phyloP scores from a whole-genome alignment of 2,888 invertebrate genomes.

The Alentia gelatinosa region DNA sequence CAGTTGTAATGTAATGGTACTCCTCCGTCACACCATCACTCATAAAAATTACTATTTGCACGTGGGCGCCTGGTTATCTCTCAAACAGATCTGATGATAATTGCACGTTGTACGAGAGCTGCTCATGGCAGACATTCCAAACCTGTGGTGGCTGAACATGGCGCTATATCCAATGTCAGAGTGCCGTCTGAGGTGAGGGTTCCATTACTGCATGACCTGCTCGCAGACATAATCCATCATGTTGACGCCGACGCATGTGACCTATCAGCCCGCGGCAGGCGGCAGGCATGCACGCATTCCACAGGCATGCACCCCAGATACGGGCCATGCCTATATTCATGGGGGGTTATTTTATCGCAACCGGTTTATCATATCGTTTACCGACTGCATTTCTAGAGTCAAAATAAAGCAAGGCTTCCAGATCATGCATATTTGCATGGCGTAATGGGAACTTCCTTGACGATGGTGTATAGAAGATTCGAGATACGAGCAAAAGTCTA shows the following conservation, averaged over 20 bases:
- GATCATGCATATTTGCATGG: no score
- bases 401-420: no score
- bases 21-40: no score
- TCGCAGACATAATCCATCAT: conserved; percentile 1
- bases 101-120: not conserved
- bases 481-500: no score
- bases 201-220: not conserved
- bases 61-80: not conserved
- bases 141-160: no score
- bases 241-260: not conserved
- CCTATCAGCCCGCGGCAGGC: not conserved
- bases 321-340: not conserved
- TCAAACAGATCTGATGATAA: not conserved
- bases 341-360: not conserved
- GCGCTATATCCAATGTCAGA: no score
- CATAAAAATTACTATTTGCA: not conserved
- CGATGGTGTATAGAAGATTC: no score
- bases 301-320: not conserved
- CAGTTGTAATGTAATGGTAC: no score
- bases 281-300: not conserved
- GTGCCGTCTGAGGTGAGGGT: no score
- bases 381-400: no score
- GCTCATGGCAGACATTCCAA: no score
- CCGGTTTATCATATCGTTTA: not conserved
- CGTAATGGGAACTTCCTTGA: no score